These are phyloP conservation scores for Etheostoma cragini DNA, from an alignment of 2,113 vertebrate species.

Conservation along the genomic window DNA sequence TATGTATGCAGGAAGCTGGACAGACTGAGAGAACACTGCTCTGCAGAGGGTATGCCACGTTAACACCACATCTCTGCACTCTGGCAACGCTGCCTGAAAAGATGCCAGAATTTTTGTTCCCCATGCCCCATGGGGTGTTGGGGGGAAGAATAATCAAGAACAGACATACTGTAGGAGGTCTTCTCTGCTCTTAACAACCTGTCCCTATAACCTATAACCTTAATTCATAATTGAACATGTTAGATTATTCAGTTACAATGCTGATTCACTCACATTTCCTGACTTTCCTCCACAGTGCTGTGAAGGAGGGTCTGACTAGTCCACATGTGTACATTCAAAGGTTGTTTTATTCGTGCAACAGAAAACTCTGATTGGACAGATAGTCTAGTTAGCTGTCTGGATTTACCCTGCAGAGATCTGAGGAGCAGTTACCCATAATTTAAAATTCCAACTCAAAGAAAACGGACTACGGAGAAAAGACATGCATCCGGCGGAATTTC, in stretches of 20 bases:
- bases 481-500: too few relatives aligned
- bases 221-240: neutral
- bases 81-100: conserved; percentile 29
- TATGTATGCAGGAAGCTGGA: conserved; percentile 49
- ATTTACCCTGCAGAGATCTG: too few relatives aligned
- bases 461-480: too few relatives aligned
- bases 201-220: neutral
- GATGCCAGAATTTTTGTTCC: conserved; percentile 29
- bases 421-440: too few relatives aligned
- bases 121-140: neutral
- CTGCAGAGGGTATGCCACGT: conserved; percentile 63
- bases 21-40: conserved; percentile 58
- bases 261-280: neutral
- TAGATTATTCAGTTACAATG: neutral
- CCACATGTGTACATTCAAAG: too few relatives aligned
- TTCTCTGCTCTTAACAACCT: neutral
- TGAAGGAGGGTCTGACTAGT: too few relatives aligned
- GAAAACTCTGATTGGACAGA: too few relatives aligned
- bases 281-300: too few relatives aligned
- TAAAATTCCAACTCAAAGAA: too few relatives aligned
- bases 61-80: conserved; percentile 38
- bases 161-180: neutral
- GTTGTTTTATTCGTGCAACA: too few relatives aligned
- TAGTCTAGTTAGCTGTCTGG: too few relatives aligned
- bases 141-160: neutral